phyloP scores from a whole-genome alignment of 2,888 invertebrate species.

The Nymphalis c-album region DNA sequence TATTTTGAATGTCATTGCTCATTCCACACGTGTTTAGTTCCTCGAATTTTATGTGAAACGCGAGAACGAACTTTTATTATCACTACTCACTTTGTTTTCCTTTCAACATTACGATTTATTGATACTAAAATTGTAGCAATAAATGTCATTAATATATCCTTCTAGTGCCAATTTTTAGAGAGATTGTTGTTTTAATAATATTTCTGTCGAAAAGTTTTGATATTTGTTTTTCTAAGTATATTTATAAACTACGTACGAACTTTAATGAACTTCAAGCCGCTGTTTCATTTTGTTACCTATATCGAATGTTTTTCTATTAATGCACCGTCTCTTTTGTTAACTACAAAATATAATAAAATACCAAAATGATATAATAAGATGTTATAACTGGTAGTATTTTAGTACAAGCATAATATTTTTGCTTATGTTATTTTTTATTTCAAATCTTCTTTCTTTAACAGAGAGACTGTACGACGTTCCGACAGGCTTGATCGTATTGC shows the following conservation, averaged over 20 bases:
- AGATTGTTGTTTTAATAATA: not conserved
- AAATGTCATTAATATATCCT: not conserved
- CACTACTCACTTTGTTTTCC: slow-evolving; percentile 4
- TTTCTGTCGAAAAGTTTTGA: slow-evolving; percentile 14
- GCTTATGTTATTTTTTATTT: no score
- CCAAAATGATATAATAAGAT: no score
- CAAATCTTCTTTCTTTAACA: slow-evolving; percentile 46
- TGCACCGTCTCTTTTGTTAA: no score
- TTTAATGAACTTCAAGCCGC: no score
- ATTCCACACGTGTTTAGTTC: not conserved
- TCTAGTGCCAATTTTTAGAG: slow-evolving; percentile 13
- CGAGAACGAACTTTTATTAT: slow-evolving; percentile 12
- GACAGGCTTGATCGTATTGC: slow-evolving; percentile 85
- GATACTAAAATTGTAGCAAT: slow-evolving; percentile 6
- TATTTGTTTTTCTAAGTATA: not conserved
- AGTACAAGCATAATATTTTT: no score
- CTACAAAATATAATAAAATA: no score
- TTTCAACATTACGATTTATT: slow-evolving; percentile 16
- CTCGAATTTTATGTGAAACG: not conserved
- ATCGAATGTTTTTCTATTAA: no score
- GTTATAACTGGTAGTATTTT: no score
- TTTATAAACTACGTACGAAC: not conserved
- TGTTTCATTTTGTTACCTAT: no score
- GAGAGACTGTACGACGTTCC: slow-evolving; percentile 88
- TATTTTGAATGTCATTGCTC: not conserved